A percentile compares a stretch with the other conserved stretches of the same genome.
These are phyloP conservation scores for Lepetodrilus schrolli DNA, from an alignment of 2,888 invertebrate species.

Conservation along the genomic window DNA sequence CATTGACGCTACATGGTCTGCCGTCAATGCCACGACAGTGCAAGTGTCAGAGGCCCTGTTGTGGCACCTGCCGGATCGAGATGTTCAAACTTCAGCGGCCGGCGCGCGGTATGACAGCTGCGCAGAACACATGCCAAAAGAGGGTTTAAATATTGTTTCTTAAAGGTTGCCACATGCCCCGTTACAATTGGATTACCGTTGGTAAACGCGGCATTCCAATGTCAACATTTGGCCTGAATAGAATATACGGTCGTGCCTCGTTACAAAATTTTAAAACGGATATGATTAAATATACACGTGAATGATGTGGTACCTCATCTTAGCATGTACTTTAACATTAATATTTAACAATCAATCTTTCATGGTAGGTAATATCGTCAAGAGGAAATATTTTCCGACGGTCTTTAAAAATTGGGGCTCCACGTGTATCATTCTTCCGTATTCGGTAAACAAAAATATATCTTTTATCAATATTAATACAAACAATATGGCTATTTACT, in stretches of 20 bases:
- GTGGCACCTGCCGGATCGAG: conserved; percentile 12
- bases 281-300: not conserved
- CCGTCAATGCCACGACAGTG: not conserved
- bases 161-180: conserved; percentile 12
- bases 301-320: not conserved
- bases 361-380: no score
- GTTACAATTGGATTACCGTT: conserved; percentile 20
- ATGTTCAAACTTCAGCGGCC: conserved; percentile 11
- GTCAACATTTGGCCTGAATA: conserved; percentile 20
- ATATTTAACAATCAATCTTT: no score
- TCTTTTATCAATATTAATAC: no score
- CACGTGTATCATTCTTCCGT: not conserved
- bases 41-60: not conserved
- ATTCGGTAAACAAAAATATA: no score
- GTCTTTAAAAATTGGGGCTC: not conserved
- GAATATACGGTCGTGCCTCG: not conserved
- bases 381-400: no score
- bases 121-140: conserved; percentile 20
- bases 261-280: not conserved
- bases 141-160: conserved; percentile 23
- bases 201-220: conserved; percentile 12
- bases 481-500: no score
- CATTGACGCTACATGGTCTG: conserved; percentile 9
- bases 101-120: conserved; percentile 11
- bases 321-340: no score